A percentile compares a stretch with the other conserved stretches of the same genome.
Evolutionary conservation across 2,888 invertebrate species (phyloP).

Genomic region (Chrysomela aeneicollis): DNA sequence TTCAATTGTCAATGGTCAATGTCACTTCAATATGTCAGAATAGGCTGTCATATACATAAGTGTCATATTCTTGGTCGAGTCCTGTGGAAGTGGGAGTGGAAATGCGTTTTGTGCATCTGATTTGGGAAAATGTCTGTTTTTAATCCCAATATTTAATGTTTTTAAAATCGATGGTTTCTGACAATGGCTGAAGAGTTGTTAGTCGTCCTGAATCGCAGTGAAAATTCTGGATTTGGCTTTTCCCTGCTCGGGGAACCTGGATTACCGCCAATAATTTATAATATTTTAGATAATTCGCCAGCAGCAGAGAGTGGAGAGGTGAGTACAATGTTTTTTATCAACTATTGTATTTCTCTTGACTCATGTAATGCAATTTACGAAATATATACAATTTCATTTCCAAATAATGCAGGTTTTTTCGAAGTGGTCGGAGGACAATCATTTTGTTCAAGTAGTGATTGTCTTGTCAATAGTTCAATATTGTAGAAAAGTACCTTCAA

Average conservation of each 20-base stretch:
- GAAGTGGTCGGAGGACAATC: too few relatives aligned
- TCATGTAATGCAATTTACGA: too few relatives aligned
- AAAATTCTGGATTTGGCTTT: conserved; percentile 90
- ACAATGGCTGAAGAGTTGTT: conserved; percentile 88
- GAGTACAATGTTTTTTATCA: conserved; percentile 55
- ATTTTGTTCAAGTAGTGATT: too few relatives aligned
- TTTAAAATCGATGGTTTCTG: conserved; percentile 57
- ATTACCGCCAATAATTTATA: conserved; percentile 92
- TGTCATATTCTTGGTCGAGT: too few relatives aligned
- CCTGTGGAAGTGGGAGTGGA: conserved; percentile 8
- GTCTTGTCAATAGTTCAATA: too few relatives aligned
- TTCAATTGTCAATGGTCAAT: too few relatives aligned
- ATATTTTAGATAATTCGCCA: conserved; percentile 92
- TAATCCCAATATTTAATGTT: conserved; percentile 22
- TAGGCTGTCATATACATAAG: too few relatives aligned
- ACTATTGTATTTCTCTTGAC: too few relatives aligned
- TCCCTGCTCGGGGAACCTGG: conserved; percentile 90
- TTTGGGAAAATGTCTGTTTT: conserved; percentile 43
- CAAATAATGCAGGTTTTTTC: too few relatives aligned
- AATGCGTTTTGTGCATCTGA: neutral
- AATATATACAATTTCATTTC: neutral
- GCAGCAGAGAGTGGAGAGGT: conserved; percentile 91
- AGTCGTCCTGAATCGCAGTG: conserved; percentile 87
- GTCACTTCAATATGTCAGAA: too few relatives aligned
- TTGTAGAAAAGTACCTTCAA: too few relatives aligned